A percentile compares a stretch with the other conserved stretches of the same genome.
phyloP scores from a whole-genome alignment of 2,797 vertebrate genomes.

The Sebastes itinus region DNA sequence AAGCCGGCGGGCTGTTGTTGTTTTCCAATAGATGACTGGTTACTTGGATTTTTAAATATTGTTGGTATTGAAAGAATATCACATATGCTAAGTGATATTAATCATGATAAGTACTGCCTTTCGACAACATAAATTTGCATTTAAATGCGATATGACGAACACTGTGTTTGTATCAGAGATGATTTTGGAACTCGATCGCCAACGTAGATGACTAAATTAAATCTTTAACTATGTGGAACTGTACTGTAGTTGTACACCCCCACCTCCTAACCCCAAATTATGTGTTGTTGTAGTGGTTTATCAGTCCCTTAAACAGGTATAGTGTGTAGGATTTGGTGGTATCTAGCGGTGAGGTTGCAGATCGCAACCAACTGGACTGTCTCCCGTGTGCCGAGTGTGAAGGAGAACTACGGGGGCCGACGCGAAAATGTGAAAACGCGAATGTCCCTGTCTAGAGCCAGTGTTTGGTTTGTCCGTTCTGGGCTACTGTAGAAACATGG shows the following conservation, averaged over 20 bases:
- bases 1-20: too few relatives aligned
- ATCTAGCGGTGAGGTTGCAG: fast-evolving
- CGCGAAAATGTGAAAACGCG: too few relatives aligned
- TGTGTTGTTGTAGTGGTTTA: not conserved
- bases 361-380: fast-evolving
- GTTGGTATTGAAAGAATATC: not conserved
- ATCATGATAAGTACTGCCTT: not conserved
- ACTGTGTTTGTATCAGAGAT: not conserved
- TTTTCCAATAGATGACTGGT: too few relatives aligned
- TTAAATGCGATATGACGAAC: not conserved
- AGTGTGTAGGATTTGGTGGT: too few relatives aligned
- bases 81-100: not conserved
- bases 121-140: not conserved
- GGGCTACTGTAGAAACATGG: too few relatives aligned
- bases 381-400: too few relatives aligned
- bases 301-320: not conserved
- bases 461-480: too few relatives aligned
- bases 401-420: too few relatives aligned
- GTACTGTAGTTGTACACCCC: too few relatives aligned
- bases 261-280: not conserved
- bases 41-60: not conserved
- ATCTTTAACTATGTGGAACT: too few relatives aligned
- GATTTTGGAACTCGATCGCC: not conserved
- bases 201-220: too few relatives aligned
- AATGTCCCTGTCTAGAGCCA: too few relatives aligned